Evolutionary conservation across 2,888 invertebrate species (phyloP).

Genomic region (Gortyna flavago): DNA sequence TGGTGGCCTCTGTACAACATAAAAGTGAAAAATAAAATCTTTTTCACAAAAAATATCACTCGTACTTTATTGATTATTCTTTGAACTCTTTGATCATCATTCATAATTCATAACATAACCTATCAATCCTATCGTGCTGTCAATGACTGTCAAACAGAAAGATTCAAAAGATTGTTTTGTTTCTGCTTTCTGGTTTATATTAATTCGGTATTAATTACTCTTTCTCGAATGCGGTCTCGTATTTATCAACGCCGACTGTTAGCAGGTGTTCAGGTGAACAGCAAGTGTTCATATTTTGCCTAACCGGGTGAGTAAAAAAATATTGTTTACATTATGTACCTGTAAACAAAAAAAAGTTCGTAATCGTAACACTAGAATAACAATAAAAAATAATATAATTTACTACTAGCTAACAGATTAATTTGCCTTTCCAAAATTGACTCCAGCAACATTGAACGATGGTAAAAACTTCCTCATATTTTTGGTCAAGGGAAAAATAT

Average conservation of each 20-base stretch:
- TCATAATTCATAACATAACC: too few relatives aligned
- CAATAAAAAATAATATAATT: too few relatives aligned
- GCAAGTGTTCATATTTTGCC: neutral
- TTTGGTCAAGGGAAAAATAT: neutral
- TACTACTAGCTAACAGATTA: neutral
- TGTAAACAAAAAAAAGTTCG: neutral
- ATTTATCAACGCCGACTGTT: conserved; percentile 6
- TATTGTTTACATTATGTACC: neutral
- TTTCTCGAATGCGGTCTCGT: conserved; percentile 18
- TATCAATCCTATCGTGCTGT: too few relatives aligned
- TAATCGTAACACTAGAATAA: too few relatives aligned
- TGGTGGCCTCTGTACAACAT: too few relatives aligned
- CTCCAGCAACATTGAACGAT: neutral
- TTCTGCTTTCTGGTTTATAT: conserved; percentile 17
- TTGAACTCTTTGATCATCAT: too few relatives aligned
- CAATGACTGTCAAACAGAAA: conserved; percentile 19
- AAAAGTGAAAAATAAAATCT: too few relatives aligned
- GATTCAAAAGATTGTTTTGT: conserved; percentile 39
- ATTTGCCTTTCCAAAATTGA: neutral
- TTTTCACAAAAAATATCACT: too few relatives aligned
- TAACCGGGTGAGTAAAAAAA: conserved; percentile 25
- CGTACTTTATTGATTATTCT: too few relatives aligned
- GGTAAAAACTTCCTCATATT: neutral
- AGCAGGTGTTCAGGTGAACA: too few relatives aligned
- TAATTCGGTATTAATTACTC: conserved; percentile 13